phyloP scores from a whole-genome alignment of 1,140 invertebrate genomes.

The Caenorhabditis latens region DNA sequence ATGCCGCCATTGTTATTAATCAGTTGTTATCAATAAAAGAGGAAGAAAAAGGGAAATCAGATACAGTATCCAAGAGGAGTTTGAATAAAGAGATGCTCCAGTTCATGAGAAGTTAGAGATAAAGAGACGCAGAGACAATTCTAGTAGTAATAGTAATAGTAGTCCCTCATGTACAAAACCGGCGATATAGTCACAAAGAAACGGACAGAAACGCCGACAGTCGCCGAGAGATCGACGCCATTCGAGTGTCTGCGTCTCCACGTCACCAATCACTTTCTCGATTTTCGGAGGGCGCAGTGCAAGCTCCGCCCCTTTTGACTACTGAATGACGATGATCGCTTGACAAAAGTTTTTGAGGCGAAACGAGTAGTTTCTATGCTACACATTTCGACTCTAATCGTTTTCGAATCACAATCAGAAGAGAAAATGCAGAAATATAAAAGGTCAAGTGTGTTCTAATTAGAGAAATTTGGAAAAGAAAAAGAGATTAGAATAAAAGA shows the following conservation, averaged over 20 bases:
- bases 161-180: background rate
- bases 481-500: background rate
- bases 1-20: background rate
- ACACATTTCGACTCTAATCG: conserved; percentile 28
- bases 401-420: conserved; percentile 40
- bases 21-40: no score
- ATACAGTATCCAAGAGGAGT: background rate
- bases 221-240: conserved; percentile 36
- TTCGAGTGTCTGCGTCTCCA: conserved; percentile 15
- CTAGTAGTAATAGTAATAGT: background rate
- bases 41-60: background rate
- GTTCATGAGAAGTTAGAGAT: background rate
- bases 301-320: conserved; percentile 31
- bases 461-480: background rate
- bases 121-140: conserved; percentile 10
- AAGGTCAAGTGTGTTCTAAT: conserved; percentile 4
- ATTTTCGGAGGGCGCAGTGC: background rate
- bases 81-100: background rate
- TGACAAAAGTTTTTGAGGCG: conserved; percentile 16
- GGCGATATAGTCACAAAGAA: conserved; percentile 18
- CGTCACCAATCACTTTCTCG: conserved; percentile 12
- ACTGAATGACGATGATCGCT: conserved; percentile 39
- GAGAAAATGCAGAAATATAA: background rate
- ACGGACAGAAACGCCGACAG: background rate
- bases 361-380: conserved; percentile 22